These are phyloP conservation scores for Ormyrus rosae DNA, from an alignment of 2,888 invertebrate genomes.

Conservation along the genomic window DNA sequence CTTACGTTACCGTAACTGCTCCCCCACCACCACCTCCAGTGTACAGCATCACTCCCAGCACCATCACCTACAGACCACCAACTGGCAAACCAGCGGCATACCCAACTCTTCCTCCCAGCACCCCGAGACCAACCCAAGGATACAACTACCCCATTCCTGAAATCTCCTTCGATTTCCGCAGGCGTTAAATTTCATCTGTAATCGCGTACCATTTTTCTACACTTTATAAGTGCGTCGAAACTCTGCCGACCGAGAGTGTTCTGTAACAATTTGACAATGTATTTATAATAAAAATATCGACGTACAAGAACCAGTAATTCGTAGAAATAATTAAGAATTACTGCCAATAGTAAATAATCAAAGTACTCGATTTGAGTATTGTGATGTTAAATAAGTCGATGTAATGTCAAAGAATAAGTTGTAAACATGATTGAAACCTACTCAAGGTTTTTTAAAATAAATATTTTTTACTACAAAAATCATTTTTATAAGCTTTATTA, in stretches of 20 bases:
- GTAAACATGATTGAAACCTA: conserved; percentile 34
- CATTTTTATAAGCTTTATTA: conserved; percentile 3
- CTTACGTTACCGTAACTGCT: conserved; percentile 68
- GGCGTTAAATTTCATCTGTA: conserved; percentile 12
- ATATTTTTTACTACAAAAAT: conserved; percentile 45
- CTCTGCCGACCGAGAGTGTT: not conserved
- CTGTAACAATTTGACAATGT: conserved; percentile 31
- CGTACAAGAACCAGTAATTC: conserved; percentile 20
- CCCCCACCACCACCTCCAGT: conserved; percentile 73
- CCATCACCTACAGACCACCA: conserved; percentile 57
- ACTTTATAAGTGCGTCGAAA: conserved; percentile 49
- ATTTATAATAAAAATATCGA: conserved; percentile 27
- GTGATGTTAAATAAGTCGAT: conserved; percentile 40
- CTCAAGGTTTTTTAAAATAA: conserved; percentile 32
- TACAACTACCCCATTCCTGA: conserved; percentile 72
- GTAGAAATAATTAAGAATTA: conserved; percentile 7
- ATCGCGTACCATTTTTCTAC: not conserved
- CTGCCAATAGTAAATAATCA: conserved; percentile 33
- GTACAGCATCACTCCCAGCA: conserved; percentile 67
- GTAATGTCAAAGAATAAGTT: conserved; percentile 42
- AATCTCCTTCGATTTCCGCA: conserved; percentile 67
- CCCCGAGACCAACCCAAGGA: conserved; percentile 64
- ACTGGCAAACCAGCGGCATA: conserved; percentile 67
- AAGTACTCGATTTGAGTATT: conserved; percentile 41
- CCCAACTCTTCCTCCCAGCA: conserved; percentile 70